A percentile compares a stretch with the other conserved stretches of the same genome.
phyloP scores from a whole-genome alignment of 2,797 vertebrate species.

The Melopsittacus undulatus region DNA sequence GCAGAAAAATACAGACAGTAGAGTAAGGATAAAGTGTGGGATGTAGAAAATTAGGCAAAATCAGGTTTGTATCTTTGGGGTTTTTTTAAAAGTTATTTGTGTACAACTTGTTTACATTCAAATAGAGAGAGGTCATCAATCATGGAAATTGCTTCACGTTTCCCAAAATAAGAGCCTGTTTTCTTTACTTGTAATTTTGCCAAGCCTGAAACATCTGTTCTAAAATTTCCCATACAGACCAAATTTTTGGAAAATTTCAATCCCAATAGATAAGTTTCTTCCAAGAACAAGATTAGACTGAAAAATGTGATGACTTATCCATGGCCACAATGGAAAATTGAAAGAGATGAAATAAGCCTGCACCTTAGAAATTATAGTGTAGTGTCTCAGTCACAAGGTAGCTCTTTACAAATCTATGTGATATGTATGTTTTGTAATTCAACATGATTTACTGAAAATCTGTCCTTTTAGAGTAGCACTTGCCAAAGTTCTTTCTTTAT shows the following conservation, averaged over 20 bases:
- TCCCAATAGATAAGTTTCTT: slow-evolving; percentile 14
- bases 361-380: not conserved
- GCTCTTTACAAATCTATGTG: not conserved
- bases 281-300: slow-evolving; percentile 12
- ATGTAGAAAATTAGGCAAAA: not conserved
- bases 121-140: not conserved
- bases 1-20: not conserved
- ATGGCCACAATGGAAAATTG: not conserved
- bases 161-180: not conserved
- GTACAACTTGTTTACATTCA: not conserved
- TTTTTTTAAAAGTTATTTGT: not conserved
- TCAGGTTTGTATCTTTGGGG: not conserved
- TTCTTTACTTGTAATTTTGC: slow-evolving; percentile 20
- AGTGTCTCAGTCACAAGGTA: not conserved
- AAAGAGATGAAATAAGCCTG: not conserved
- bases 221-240: slow-evolving; percentile 9
- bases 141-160: not conserved
- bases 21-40: not conserved
- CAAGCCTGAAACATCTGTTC: slow-evolving; percentile 33
- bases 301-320: not conserved
- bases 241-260: slow-evolving; percentile 43
- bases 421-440: not conserved
- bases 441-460: not conserved
- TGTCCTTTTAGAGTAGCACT: not conserved
- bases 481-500: not conserved